These are phyloP conservation scores for Vireo griseus DNA, from an alignment of 2,797 vertebrate species.

Conservation along the genomic window DNA sequence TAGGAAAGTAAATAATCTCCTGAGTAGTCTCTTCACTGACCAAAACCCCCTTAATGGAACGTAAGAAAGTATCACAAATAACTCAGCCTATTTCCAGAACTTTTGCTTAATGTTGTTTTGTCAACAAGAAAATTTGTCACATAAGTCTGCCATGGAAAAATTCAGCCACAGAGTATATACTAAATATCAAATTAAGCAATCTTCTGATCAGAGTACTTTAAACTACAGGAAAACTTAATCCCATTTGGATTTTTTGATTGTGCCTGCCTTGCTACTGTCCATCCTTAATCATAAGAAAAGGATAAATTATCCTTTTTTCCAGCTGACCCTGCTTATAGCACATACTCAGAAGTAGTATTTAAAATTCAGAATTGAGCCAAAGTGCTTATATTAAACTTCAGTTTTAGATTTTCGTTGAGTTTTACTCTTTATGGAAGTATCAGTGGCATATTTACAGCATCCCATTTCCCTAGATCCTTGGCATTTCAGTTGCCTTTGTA, in stretches of 20 bases:
- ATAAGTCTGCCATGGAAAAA: neutral
- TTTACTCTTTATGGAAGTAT: neutral
- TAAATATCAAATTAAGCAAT: neutral
- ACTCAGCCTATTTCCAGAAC: neutral
- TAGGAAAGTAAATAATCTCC: neutral
- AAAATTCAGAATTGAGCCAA: neutral
- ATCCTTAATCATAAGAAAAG: neutral
- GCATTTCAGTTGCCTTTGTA: neutral
- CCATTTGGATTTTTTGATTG: neutral
- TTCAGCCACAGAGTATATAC: neutral
- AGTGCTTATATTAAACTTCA: neutral
- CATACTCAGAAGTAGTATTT: neutral
- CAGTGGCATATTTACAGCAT: neutral
- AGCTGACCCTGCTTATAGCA: neutral
- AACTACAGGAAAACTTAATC: neutral
- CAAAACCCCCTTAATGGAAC: neutral
- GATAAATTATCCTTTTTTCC: neutral
- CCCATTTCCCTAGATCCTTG: neutral
- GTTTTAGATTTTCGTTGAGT: neutral
- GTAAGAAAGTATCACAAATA: neutral
- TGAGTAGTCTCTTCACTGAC: neutral
- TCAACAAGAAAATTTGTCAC: neutral
- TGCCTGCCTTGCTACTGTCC: neutral
- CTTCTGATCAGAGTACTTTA: neutral
- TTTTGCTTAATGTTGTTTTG: neutral